Evolutionary conservation across 2,888 invertebrate genomes (phyloP).

Genomic region (Tetranychus truncatus): DNA sequence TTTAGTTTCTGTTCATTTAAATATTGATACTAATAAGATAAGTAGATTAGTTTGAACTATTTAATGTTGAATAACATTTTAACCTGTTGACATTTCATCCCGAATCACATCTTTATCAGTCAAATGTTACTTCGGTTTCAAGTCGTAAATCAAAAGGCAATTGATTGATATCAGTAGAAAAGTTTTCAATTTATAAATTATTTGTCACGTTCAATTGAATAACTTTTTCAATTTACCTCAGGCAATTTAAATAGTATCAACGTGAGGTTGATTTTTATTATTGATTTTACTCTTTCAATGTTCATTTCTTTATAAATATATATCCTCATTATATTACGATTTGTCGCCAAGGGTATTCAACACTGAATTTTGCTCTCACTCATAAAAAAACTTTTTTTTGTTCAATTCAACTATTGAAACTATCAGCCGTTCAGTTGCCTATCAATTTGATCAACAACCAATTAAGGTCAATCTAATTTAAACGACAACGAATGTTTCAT

Average conservation of each 20-base stretch:
- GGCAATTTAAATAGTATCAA: not conserved
- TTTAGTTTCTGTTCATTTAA: too few relatives aligned
- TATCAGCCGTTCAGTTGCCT: too few relatives aligned
- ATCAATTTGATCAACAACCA: not conserved
- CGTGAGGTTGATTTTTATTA: conserved; percentile 5
- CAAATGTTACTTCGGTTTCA: too few relatives aligned
- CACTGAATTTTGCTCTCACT: not conserved
- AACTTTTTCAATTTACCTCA: not conserved
- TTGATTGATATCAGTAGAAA: too few relatives aligned
- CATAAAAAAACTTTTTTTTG: not conserved
- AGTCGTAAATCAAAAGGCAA: too few relatives aligned
- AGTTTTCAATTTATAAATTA: too few relatives aligned
- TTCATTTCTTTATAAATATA: not conserved
- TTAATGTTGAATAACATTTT: too few relatives aligned
- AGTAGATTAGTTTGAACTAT: too few relatives aligned
- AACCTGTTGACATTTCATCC: too few relatives aligned
- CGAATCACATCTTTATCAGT: too few relatives aligned
- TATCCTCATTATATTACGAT: not conserved
- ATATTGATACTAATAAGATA: too few relatives aligned
- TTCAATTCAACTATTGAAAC: not conserved
- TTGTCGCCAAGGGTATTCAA: not conserved
- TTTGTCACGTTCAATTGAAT: too few relatives aligned
- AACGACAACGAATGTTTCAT: not conserved
- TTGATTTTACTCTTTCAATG: not conserved
- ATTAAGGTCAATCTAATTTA: conserved; percentile 1